Conservation (phyloP, 2,888 invertebrate species). For the Lysandra coridon region DNA sequence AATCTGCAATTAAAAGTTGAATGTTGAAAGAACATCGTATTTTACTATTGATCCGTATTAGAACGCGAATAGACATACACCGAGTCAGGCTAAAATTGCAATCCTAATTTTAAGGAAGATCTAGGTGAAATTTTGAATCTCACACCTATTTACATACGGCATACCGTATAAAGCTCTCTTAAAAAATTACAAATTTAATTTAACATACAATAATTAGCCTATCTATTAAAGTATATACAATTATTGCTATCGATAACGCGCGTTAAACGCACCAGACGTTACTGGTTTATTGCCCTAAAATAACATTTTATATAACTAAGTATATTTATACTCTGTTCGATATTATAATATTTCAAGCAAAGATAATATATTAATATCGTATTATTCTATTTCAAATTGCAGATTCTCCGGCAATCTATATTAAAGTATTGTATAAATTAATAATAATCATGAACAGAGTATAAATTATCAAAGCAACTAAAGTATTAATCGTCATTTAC, state of each 20-base stretch:
- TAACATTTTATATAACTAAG: slow-evolving; percentile 27
- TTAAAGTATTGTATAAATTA: neutral
- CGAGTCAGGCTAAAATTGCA: slow-evolving; percentile 36
- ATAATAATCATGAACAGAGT: slow-evolving; percentile 54
- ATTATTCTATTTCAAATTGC: neutral
- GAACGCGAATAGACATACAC: slow-evolving; percentile 22
- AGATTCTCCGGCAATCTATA: neutral
- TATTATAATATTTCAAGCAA: neutral
- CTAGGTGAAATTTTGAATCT: slow-evolving; percentile 74
- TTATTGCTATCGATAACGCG: slow-evolving; percentile 77
- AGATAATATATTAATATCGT: no score
- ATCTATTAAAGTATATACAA: slow-evolving; percentile 75
- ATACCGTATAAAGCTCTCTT: slow-evolving; percentile 76
- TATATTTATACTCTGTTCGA: slow-evolving; percentile 39
- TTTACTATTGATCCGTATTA: neutral
- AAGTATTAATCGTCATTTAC: slow-evolving; percentile 55
- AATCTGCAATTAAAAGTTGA: neutral
- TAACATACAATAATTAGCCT: slow-evolving; percentile 77
- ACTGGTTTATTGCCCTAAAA: slow-evolving; percentile 65
- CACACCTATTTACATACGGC: slow-evolving; percentile 68
- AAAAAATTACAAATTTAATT: slow-evolving; percentile 60
- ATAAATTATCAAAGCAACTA: slow-evolving; percentile 57
- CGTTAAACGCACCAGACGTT: slow-evolving; percentile 70
- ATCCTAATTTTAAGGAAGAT: slow-evolving; percentile 57
- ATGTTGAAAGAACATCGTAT: neutral